A percentile compares a stretch with the other conserved stretches of the same genome.
Evolutionary conservation across 2,797 vertebrate species (phyloP).

Genomic region (Propithecus perrieri): DNA sequence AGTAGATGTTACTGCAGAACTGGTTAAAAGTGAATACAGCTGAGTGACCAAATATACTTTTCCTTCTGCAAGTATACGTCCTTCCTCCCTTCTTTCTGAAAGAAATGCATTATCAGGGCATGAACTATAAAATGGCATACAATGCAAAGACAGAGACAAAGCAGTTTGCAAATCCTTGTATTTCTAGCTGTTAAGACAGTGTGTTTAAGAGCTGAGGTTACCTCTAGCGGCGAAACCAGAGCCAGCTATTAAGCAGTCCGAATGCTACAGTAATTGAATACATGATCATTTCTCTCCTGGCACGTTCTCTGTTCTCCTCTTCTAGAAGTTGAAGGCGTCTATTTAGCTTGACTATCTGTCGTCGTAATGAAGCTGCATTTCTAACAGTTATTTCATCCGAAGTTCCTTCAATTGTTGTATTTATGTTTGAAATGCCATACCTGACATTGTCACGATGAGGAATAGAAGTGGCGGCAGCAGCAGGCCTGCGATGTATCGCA

Average conservation of each 20-base stretch:
- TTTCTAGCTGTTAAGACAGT: constrained; percentile 67
- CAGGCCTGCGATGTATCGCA: constrained; percentile 88
- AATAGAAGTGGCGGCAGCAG: constrained; percentile 91
- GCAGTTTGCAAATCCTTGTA: constrained; percentile 76
- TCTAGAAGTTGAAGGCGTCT: constrained; percentile 95
- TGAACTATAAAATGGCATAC: constrained; percentile 77
- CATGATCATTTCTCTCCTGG: constrained; percentile 95
- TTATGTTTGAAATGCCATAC: constrained; percentile 85
- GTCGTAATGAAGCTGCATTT: constrained; percentile 92
- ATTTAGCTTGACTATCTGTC: constrained; percentile 99
- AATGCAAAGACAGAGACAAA: constrained; percentile 82
- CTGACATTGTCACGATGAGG: constrained; percentile 88
- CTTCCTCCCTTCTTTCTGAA: constrained; percentile 52
- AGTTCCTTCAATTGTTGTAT: constrained; percentile 87
- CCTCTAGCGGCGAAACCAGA: constrained; percentile 94
- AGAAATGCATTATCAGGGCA: constrained; percentile 69
- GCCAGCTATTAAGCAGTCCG: constrained; percentile 98
- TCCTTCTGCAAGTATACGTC: constrained; percentile 70
- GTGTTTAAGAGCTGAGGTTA: not conserved
- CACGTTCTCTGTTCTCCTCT: constrained; percentile 96
- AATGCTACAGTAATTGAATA: constrained; percentile 96
- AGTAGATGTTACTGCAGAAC: constrained; percentile 60
- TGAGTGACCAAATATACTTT: constrained; percentile 68
- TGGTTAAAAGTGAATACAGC: constrained; percentile 54
- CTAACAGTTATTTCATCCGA: constrained; percentile 92